These are phyloP conservation scores for Drosophila ananassae DNA, from an alignment of 1,140 invertebrate genomes.

Conservation along the genomic window DNA sequence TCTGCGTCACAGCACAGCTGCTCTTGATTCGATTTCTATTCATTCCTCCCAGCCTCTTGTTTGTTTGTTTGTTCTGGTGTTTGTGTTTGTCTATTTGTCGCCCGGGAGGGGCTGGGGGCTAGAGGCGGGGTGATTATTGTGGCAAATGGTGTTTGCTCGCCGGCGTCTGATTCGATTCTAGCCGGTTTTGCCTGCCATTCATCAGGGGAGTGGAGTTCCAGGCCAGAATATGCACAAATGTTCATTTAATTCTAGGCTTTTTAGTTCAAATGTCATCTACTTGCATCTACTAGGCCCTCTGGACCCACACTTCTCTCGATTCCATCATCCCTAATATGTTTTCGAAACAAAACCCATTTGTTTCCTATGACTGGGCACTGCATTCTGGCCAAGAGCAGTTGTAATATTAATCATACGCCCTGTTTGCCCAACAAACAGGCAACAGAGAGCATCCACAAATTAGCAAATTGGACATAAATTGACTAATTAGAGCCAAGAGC, in stretches of 20 bases:
- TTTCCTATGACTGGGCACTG: no score
- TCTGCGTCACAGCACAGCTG: constrained; percentile 42
- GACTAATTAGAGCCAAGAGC: constrained; percentile 77
- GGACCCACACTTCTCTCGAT: no score
- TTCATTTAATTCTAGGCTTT: constrained; percentile 59
- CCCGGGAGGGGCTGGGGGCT: neutral
- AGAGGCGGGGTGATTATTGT: constrained; percentile 5
- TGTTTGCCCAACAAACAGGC: constrained; percentile 28
- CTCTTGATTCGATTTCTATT: constrained; percentile 41
- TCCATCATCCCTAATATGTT: no score
- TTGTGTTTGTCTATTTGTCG: constrained; percentile 42
- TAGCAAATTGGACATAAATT: constrained; percentile 72
- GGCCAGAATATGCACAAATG: constrained; percentile 45
- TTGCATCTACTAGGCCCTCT: no score
- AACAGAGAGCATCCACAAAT: constrained; percentile 54
- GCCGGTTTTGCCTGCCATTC: constrained; percentile 17
- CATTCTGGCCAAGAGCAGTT: no score
- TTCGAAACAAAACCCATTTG: no score
- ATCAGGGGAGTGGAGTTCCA: constrained; percentile 44
- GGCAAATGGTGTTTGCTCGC: constrained; percentile 35
- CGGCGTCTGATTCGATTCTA: constrained; percentile 9
- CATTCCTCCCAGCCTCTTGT: no score
- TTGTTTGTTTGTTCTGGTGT: neutral
- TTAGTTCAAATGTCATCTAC: neutral
- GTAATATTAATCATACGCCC: constrained; percentile 74